Percentiles rank a stretch among this genome's conserved stretches.
phyloP scores from a whole-genome alignment of 2,113 vertebrate genomes.

The Boulengeromyrus knoepffleri region DNA sequence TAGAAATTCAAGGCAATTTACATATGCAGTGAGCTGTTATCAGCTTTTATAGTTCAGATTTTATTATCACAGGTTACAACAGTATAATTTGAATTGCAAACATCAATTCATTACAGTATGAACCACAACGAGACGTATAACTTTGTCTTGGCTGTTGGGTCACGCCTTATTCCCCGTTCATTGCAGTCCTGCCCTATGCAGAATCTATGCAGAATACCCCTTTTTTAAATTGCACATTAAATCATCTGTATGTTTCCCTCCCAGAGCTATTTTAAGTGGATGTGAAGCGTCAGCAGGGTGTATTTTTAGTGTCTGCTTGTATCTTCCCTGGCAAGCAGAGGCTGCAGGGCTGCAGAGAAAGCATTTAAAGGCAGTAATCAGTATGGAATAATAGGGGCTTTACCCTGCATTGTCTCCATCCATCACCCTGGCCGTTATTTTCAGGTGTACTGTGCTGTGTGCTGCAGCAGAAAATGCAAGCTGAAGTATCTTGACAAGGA shows the following conservation, averaged over 20 bases:
- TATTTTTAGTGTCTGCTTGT: constrained; percentile 35
- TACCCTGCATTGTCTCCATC: background rate
- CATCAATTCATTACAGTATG: background rate
- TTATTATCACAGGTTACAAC: background rate
- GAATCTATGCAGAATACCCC: background rate
- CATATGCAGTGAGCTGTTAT: background rate
- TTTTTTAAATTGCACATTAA: constrained; percentile 5
- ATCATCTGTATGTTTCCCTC: background rate
- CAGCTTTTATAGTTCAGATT: background rate
- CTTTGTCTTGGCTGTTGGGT: background rate
- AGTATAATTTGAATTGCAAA: background rate
- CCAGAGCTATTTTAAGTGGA: constrained; percentile 35
- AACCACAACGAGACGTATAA: background rate
- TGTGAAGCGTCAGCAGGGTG: constrained; percentile 39
- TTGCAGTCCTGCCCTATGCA: background rate
- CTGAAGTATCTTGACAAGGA: constrained; percentile 91
- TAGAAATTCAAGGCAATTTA: background rate
- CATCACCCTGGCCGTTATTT: constrained; percentile 12
- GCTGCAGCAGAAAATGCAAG: constrained; percentile 86
- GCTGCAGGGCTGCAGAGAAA: constrained; percentile 30
- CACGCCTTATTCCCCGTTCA: background rate
- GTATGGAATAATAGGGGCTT: constrained; percentile 13
- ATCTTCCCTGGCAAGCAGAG: constrained; percentile 27
- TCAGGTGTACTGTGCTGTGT: constrained; percentile 86
- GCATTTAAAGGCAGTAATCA: constrained; percentile 32